These are phyloP conservation scores for Bombus impatiens DNA, from an alignment of 1,140 invertebrate species.

Conservation along the genomic window DNA sequence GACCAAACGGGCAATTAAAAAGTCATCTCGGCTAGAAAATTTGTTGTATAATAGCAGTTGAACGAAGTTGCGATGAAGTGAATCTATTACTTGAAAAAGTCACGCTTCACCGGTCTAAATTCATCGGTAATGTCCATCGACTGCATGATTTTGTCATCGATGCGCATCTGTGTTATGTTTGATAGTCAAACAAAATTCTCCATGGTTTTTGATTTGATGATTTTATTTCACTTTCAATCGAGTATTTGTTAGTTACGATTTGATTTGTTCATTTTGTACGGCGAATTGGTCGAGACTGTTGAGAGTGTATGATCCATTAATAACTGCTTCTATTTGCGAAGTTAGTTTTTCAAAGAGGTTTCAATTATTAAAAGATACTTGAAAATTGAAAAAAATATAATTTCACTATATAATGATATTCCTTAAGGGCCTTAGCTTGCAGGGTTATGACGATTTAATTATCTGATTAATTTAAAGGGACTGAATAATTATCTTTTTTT, in stretches of 20 bases:
- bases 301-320: not conserved
- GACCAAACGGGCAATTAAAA: slow-evolving; percentile 57
- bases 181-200: not conserved
- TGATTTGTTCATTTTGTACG: not conserved
- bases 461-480: not conserved
- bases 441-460: slow-evolving; percentile 8
- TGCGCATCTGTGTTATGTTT: not conserved
- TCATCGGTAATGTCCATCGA: not conserved
- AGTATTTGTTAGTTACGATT: not conserved
- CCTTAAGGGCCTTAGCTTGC: not conserved
- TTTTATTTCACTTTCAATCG: not conserved
- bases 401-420: not conserved
- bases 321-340: not conserved
- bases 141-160: not conserved
- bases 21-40: slow-evolving; percentile 19
- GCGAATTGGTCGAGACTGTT: not conserved
- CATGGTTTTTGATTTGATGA: not conserved
- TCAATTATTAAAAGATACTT: not conserved
- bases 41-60: slow-evolving; percentile 12
- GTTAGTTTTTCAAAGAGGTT: not conserved
- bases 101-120: not conserved
- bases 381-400: not conserved
- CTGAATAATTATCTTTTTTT: not conserved
- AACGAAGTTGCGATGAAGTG: not conserved
- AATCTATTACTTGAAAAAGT: slow-evolving; percentile 20